Evolutionary conservation across 2,888 invertebrate genomes (phyloP), one percentile per base, ranked within the genome.

Genomic region (Polietes domitor): DNA sequence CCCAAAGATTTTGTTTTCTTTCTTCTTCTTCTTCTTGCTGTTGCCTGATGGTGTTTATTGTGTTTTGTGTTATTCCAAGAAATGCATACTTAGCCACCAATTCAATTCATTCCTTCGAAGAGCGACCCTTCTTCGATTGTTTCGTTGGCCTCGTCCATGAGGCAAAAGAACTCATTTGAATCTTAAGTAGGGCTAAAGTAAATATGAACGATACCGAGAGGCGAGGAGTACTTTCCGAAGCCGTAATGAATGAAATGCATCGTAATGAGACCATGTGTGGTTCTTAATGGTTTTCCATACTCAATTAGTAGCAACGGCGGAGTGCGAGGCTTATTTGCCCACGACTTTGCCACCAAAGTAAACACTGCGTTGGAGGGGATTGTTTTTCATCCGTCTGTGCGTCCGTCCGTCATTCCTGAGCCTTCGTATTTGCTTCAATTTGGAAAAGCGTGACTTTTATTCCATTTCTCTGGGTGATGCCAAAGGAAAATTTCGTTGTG

Each of bases 181-280:
- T 58, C 58, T 24, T 58, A 58, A 58, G 58, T 58, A 58, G 1
- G 58, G 58, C 12, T 58, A 26, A 58, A 58, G 58, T 58, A 58
- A 58, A 58, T 58, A 58, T 4, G 26, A 15, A 15, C 47, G n/a
- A 47, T 47, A n/a, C n/a, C 12, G 65, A 63, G 32, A 9, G 63
- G 28, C n/a, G n/a, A 5, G 15, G 6, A 12, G 41, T 41, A 12
- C 32, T 41, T 41, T 41, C 15, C 26, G 41, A 12, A 15, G 1
- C 17, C 58, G 15, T n/a, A 65, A 65, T 7, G n/a, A n/a, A 32
- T 63, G 63, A 41, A 21, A 10, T 5, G 50, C 24, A 58, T 26
- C 24, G 58, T 24, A 24, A 68, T 68, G 68, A 43, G 68, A 24
- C 68, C 68, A 68, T 68, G 68, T 68, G 68, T 68, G 68, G 21